A percentile compares a stretch with the other conserved stretches of the same genome.
phyloP scores from a whole-genome alignment of 2,797 vertebrate genomes.

The Limosa lapponica region DNA sequence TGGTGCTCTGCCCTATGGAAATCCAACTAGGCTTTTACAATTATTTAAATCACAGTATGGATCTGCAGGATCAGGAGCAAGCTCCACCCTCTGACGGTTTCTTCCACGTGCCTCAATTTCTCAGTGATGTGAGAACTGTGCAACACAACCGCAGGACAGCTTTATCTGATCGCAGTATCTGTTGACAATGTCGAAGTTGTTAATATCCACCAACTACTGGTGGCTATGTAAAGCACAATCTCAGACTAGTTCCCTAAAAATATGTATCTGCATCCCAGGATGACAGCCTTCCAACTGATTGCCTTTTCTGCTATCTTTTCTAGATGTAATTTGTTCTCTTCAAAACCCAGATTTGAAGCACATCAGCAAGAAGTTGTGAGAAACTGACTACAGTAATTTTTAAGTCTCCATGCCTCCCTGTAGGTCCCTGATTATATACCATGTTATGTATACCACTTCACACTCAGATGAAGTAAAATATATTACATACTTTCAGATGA shows the following conservation, averaged over 20 bases:
- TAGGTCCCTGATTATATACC: neutral
- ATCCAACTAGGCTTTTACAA: neutral
- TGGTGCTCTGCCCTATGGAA: neutral
- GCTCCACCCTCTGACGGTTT: neutral
- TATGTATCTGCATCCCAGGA: neutral
- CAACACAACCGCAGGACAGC: neutral
- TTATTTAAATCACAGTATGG: neutral
- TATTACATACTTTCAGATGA: neutral
- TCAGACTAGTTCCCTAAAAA: neutral
- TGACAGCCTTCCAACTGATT: neutral
- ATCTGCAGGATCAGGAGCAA: neutral
- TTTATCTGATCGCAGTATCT: neutral
- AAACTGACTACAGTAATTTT: neutral
- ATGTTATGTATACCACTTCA: neutral
- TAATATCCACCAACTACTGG: neutral
- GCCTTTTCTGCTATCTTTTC: neutral
- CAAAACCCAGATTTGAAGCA: neutral
- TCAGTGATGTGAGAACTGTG: neutral
- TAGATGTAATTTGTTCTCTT: neutral
- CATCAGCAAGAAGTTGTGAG: neutral
- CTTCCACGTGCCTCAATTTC: neutral
- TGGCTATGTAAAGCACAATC: neutral
- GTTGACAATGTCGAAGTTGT: neutral
- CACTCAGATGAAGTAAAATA: neutral
- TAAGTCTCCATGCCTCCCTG: neutral